Base-by-base conservation (phyloP, 2,797 vertebrate species). In the Brachymystax lenok region DNA sequence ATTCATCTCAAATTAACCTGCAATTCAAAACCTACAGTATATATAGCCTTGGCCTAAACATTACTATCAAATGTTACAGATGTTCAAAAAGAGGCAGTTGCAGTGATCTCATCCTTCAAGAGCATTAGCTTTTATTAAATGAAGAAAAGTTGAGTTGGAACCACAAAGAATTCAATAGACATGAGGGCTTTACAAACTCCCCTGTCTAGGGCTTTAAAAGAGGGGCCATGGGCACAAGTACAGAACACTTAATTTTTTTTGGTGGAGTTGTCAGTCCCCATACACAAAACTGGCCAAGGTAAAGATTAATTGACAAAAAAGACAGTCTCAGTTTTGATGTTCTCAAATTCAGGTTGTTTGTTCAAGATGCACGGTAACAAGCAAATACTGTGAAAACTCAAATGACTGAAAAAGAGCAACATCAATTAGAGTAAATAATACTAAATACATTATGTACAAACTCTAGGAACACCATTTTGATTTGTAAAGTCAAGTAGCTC, bases 371-470 rank as follows among this genome's bases (percentile, higher is more conserved):
- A 59, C 21, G 5, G 54, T 59, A 73, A 75, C 77, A n/a, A 14
- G 54, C 19, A 46, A 75, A 28, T 35, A 67, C 33, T 78, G 69
- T 68, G 21, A 24, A 24, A 69, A 69, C 16, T 30, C 5, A 69
- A 19, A 71, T 71, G 5, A 64, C 3, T 76, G 56, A 64, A 74
- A 73, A 54, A 77, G 69, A 51, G 59, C 72, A 74, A 71, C 51
- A 17, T 63, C 63, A 71, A 28, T 21, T 21, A 40, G 30, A 8
- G 14, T 10, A 35, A 40, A 69, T 19, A 64, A 46, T 46, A 12
- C 12, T 12, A 46, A 46, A 59, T 21, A n/a, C 71, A 64, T 69
- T 0, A 21, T 54, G 66, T 74, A 24, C 61, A 77, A 78, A 64
- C 61, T 56, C 16, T 66, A 50, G 52, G 13, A 0, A 50, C 16